phyloP scores from a whole-genome alignment of 2,797 vertebrate genomes.

The Propithecus perrieri region DNA sequence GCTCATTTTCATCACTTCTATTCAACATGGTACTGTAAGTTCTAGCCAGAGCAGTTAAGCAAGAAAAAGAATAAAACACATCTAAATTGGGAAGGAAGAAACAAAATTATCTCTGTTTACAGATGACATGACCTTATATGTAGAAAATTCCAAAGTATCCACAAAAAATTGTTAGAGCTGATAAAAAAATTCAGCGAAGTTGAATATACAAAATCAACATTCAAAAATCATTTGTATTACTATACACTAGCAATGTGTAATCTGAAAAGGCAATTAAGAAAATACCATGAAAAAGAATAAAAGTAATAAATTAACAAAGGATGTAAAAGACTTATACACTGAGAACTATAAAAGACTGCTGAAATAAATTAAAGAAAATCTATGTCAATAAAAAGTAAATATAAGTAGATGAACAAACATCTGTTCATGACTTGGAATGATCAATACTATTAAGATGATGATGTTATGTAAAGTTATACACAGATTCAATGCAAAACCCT shows the following conservation, averaged over 20 bases:
- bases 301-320: neutral
- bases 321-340: neutral
- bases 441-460: neutral
- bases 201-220: neutral
- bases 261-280: neutral
- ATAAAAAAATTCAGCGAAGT: neutral
- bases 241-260: neutral
- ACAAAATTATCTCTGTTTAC: neutral
- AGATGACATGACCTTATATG: neutral
- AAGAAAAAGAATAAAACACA: neutral
- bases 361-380: neutral
- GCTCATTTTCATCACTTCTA: neutral
- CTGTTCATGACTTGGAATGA: neutral
- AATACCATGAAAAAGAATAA: neutral
- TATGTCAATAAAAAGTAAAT: neutral
- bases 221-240: neutral
- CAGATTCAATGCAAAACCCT: neutral
- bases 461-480: neutral
- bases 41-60: neutral
- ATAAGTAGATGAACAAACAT: neutral
- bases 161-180: neutral
- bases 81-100: neutral
- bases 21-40: neutral
- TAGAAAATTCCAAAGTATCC: neutral
- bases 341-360: neutral